A percentile compares a stretch with the other conserved stretches of the same genome.
These are phyloP conservation scores for Clitarchus hookeri DNA, from an alignment of 2,888 invertebrate species.

Conservation along the genomic window DNA sequence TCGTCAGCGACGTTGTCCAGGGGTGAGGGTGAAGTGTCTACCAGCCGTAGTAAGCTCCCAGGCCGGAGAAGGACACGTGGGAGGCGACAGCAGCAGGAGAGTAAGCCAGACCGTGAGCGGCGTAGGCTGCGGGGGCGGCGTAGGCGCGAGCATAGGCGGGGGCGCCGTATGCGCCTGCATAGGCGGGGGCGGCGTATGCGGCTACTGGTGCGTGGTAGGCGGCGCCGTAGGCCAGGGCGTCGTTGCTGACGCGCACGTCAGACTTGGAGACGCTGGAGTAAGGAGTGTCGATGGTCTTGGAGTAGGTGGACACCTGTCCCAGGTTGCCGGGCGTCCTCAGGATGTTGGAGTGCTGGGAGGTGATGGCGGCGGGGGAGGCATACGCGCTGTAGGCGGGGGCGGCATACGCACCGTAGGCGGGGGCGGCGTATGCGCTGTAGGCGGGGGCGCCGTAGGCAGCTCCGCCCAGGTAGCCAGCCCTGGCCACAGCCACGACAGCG, in stretches of 20 bases:
- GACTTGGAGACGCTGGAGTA: constrained; percentile 73
- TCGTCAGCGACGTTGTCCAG: constrained; percentile 49
- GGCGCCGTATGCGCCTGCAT: constrained; percentile 43
- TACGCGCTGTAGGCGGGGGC: background rate
- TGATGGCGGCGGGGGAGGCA: constrained; percentile 40
- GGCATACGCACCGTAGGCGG: background rate
- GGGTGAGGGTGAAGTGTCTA: too few species aligned
- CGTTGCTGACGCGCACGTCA: constrained; percentile 63
- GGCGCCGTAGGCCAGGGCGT: constrained; percentile 38
- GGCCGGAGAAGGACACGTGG: too few species aligned
- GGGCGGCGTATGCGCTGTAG: constrained; percentile 30
- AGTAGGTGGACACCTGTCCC: constrained; percentile 68
- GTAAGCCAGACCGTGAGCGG: constrained; percentile 63
- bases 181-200: constrained; percentile 43
- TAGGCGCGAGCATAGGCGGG: constrained; percentile 25
- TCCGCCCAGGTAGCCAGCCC: constrained; percentile 42
- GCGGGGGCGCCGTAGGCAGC: background rate
- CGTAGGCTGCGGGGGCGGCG: constrained; percentile 38
- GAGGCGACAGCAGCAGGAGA: constrained; percentile 56
- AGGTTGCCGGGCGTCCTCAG: constrained; percentile 68
- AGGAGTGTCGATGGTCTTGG: constrained; percentile 72
- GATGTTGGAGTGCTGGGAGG: constrained; percentile 43
- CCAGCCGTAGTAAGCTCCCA: too few species aligned
- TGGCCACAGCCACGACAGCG: constrained; percentile 46
- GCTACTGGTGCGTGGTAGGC: background rate